phyloP scores from a whole-genome alignment of 2,888 invertebrate genomes.

The Nemotelus nigrinus region DNA sequence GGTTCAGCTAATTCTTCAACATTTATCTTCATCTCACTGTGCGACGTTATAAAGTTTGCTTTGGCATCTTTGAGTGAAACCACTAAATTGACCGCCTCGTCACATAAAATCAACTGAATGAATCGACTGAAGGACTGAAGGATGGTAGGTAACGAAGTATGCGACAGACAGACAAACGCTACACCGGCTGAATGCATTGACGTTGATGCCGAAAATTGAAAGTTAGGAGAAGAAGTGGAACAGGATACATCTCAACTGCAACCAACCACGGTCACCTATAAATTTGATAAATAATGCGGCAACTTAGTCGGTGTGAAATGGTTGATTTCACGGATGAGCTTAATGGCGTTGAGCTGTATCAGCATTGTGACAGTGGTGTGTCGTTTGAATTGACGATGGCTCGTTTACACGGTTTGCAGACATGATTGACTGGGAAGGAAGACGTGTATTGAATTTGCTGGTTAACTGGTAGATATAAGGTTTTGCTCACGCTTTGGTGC shows the following conservation, averaged over 20 bases:
- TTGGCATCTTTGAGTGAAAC: constrained; percentile 39
- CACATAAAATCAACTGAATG: neutral
- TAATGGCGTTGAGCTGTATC: neutral
- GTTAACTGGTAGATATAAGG: too few species aligned
- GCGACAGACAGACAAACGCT: neutral
- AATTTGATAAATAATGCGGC: constrained; percentile 38
- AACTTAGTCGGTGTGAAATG: neutral
- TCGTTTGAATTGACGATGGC: too few species aligned
- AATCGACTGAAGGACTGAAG: neutral
- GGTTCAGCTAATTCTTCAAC: constrained; percentile 28
- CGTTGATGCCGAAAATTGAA: constrained; percentile 32
- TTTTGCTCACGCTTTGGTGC: too few species aligned
- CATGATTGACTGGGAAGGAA: too few species aligned
- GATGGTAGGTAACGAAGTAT: neutral
- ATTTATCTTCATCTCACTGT: constrained; percentile 40
- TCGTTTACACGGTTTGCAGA: too few species aligned
- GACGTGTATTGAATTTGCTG: too few species aligned
- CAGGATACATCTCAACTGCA: constrained; percentile 21
- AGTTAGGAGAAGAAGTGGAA: constrained; percentile 11
- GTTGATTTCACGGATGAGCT: neutral
- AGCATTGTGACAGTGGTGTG: constrained; percentile 7
- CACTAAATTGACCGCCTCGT: constrained; percentile 31
- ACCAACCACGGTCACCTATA: constrained; percentile 10
- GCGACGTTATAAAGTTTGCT: constrained; percentile 39
- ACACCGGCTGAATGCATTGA: constrained; percentile 19